Percentiles rank a stretch among this genome's conserved stretches.
Evolutionary conservation across 2,888 invertebrate species (phyloP).

Genomic region (Thymelicus lineola): DNA sequence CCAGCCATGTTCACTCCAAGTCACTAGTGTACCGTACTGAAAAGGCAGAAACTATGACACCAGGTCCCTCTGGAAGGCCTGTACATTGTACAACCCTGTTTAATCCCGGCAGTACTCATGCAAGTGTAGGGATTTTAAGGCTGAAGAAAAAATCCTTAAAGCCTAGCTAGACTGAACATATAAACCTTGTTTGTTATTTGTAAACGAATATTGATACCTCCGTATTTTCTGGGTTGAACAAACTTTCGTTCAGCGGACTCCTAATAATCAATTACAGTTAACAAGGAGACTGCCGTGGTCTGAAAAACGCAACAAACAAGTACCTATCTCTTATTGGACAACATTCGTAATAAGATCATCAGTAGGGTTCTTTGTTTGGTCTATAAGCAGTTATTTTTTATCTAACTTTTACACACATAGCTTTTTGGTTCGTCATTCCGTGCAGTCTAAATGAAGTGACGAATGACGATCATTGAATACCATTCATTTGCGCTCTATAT

Average conservation of each 20-base stretch:
- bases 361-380: conserved; percentile 37
- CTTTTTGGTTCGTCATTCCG: conserved; percentile 35
- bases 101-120: too few species aligned
- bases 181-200: conserved; percentile 15
- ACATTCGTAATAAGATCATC: conserved; percentile 31
- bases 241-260: conserved; percentile 33
- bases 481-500: conserved; percentile 51
- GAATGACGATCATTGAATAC: conserved; percentile 40
- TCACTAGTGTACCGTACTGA: too few species aligned
- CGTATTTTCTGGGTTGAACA: conserved; percentile 33
- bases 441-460: conserved; percentile 42
- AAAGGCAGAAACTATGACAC: too few species aligned
- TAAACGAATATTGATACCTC: conserved; percentile 21
- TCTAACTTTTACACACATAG: conserved; percentile 5
- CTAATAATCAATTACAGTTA: conserved; percentile 34
- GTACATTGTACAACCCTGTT: too few species aligned
- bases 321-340: conserved; percentile 33
- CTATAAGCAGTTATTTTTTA: conserved; percentile 35
- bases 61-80: too few species aligned
- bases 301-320: conserved; percentile 32
- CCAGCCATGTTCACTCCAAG: too few species aligned
- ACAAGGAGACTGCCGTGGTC: conserved; percentile 28
- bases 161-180: background rate
- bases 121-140: too few species aligned
- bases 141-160: too few species aligned